Percentiles rank a stretch among this genome's conserved stretches.
Conservation (phyloP, 37 sponge, comb jelly and placozoan species). For the Oscarella lobularis region DNA sequence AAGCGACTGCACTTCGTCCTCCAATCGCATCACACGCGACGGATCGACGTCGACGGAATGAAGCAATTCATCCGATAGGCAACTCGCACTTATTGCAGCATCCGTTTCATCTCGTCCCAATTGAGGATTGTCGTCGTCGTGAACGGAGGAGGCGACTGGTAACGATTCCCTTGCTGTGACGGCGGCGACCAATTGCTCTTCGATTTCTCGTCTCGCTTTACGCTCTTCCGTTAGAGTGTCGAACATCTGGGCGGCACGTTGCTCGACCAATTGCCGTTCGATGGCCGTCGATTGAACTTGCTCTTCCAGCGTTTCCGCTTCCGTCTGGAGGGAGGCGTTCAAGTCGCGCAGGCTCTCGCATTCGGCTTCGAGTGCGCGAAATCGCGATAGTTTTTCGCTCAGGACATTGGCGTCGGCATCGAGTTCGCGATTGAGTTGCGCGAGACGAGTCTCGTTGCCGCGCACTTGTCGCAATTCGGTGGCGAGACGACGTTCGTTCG, state of each 20-base stretch:
- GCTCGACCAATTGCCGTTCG: neutral
- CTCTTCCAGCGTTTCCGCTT: constrained; percentile 1
- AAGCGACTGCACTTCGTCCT: neutral
- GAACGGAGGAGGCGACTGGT: too few relatives aligned
- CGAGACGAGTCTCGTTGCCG: neutral
- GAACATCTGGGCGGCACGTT: neutral
- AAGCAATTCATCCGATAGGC: neutral
- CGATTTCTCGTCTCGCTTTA: neutral
- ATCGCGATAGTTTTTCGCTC: neutral
- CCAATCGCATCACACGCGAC: neutral
- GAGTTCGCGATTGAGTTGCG: neutral
- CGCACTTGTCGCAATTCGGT: neutral
- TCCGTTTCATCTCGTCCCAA: neutral
- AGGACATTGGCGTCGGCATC: neutral
- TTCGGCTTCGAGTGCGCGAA: neutral
- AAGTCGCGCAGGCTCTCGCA: neutral
- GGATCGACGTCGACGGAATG: neutral
- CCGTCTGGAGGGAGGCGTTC: neutral
- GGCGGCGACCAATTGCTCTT: neutral
- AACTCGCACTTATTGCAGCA: neutral
- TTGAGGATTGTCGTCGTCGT: too few relatives aligned
- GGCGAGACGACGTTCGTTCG: neutral
- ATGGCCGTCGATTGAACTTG: neutral
- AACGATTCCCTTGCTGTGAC: too few relatives aligned
- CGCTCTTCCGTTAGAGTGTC: neutral